Base-by-base conservation (phyloP, 1,140 invertebrate genomes). In the Ctenoplectra terminalis region DNA sequence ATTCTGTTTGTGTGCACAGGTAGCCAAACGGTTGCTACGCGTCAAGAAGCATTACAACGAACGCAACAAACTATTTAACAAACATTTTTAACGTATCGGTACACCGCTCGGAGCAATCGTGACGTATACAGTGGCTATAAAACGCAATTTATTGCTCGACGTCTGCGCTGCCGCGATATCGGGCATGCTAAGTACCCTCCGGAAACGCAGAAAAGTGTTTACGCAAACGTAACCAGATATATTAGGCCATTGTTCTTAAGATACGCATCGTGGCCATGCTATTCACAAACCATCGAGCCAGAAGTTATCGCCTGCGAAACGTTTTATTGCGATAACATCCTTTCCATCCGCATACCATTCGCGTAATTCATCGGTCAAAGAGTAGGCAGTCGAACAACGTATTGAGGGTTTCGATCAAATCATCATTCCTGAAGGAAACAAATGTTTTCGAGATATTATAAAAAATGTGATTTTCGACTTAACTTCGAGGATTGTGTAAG, bases 201-300 rank as follows among this genome's bases (percentile, higher is more conserved):
- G 40, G 73, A 75, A 79, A 87, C 40, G 72, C 23, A 63, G 82
- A 66, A 86, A 86, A 86, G 64, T 74, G 72, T 79, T 58, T 61
- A 66, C 43, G 48, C 50, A 63, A 85, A 82, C 60, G 54, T 34
- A 50, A 60, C 61, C 70, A 86, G 63, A 87, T 87, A 75, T 83
- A 87, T 87, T 83, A 70, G 84, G 34, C 85, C 46, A 86, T 86
- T 86, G 85, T 86, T 86, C 54, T 76, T 67, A 56, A 74, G 67
- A 69, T 56, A 61, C 48, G 84, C 73, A 77, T 77, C 69, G 61
- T 56, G 43, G 72, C 31, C 20, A 31, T 3, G 69, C 56, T 40
- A 82, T 63, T 73, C 73, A 31, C 70, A n/a, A 54, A 40, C 71
- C 56, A 63, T 72, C 71, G 31, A 34, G 64, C 50, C 37, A 58